Conservation (phyloP, 2,113 vertebrate species). For the Chascanopsetta lugubris region DNA sequence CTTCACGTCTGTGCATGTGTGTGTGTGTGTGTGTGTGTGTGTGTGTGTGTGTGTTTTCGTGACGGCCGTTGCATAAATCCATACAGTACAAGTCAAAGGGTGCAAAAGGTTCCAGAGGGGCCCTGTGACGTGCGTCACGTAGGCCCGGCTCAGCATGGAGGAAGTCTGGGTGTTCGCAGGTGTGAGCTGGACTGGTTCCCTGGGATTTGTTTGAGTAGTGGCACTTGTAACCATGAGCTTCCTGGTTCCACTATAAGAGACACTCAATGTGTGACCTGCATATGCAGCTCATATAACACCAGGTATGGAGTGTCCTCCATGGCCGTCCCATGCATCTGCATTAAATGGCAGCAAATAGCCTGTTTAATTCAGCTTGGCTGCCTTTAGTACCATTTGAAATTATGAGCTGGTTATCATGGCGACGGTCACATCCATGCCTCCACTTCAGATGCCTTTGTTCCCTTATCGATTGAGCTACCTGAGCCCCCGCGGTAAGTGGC, state of each 20-base stretch:
- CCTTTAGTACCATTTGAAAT: slow-evolving; percentile 30
- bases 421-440: slow-evolving; percentile 35
- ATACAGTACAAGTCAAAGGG: slow-evolving; percentile 28
- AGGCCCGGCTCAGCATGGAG: slow-evolving; percentile 41
- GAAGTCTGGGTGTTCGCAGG: slow-evolving; percentile 43
- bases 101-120: slow-evolving; percentile 60
- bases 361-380: slow-evolving; percentile 32
- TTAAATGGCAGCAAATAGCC: slow-evolving; percentile 36
- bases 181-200: slow-evolving; percentile 35
- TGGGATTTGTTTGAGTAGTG: slow-evolving; percentile 30
- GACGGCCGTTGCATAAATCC: slow-evolving; percentile 37
- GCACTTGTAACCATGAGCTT: slow-evolving; percentile 17
- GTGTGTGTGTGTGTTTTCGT: slow-evolving; percentile 41
- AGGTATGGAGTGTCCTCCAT: slow-evolving; percentile 25
- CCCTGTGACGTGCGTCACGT: slow-evolving; percentile 41
- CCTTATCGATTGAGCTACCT: slow-evolving; percentile 53
- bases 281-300: slow-evolving; percentile 6
- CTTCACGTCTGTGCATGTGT: slow-evolving; percentile 42
- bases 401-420: slow-evolving; percentile 44
- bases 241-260: too few relatives aligned
- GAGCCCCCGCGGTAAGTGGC: slow-evolving; percentile 49
- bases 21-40: slow-evolving; percentile 42
- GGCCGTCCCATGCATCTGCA: background rate
- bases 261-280: slow-evolving; percentile 37
- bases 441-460: slow-evolving; percentile 46